Conservation (phyloP, 2,888 invertebrate genomes). For the Baccha elongata region DNA sequence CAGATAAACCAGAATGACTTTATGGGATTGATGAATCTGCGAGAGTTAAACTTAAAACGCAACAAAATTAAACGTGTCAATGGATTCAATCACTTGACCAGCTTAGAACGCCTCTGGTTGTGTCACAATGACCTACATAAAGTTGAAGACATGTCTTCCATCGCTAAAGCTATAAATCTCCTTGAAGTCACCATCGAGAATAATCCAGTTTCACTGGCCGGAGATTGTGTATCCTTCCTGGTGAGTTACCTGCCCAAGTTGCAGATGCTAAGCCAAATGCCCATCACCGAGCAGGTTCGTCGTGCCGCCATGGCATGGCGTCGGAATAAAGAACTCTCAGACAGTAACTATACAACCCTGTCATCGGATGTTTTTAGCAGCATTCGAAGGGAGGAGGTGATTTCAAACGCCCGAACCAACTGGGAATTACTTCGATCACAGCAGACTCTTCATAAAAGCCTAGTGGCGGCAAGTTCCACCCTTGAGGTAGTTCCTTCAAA, state of each 20-base stretch:
- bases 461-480: constrained; percentile 21
- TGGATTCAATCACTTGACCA: constrained; percentile 91
- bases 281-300: constrained; percentile 90
- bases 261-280: constrained; percentile 89
- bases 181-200: constrained; percentile 93
- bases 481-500: neutral
- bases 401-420: constrained; percentile 93
- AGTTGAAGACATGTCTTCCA: constrained; percentile 93
- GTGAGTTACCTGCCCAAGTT: constrained; percentile 91
- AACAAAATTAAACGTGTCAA: constrained; percentile 91
- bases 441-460: constrained; percentile 78
- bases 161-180: constrained; percentile 90
- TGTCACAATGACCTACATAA: constrained; percentile 84
- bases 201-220: constrained; percentile 91
- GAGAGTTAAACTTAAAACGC: constrained; percentile 94
- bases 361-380: constrained; percentile 83
- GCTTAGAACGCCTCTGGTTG: constrained; percentile 85
- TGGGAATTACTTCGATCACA: constrained; percentile 91
- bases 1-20: constrained; percentile 90
- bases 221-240: constrained; percentile 91
- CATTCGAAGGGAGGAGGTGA: constrained; percentile 90
- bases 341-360: constrained; percentile 82
- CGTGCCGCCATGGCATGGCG: constrained; percentile 92
- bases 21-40: constrained; percentile 89
- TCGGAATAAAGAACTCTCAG: constrained; percentile 88